These are phyloP conservation scores for Zosterops japonicus DNA, from an alignment of 2,113 vertebrate species.

Conservation along the genomic window DNA sequence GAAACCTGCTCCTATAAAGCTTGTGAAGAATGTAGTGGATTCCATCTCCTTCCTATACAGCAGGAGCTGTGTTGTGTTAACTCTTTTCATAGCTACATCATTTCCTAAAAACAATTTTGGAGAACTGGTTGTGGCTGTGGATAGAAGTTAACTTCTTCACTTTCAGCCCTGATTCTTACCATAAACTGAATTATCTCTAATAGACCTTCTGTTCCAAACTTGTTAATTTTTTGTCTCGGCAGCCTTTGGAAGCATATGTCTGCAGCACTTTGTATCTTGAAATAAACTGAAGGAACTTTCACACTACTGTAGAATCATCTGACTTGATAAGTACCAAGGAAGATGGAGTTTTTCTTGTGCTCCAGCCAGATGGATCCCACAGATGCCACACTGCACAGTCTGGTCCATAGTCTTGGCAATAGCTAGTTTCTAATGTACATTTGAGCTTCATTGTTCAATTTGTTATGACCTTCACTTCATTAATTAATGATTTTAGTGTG, in stretches of 20 bases:
- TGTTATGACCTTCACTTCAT: neutral
- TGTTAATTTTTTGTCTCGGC: neutral
- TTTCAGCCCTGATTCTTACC: neutral
- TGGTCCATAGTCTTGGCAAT: neutral
- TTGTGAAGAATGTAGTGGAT: neutral
- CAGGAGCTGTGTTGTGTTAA: neutral
- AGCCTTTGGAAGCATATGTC: constrained; percentile 3
- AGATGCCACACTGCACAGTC: neutral
- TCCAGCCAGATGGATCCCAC: neutral
- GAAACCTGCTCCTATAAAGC: neutral
- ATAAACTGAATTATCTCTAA: neutral
- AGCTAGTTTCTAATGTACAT: neutral
- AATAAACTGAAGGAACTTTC: constrained; percentile 24
- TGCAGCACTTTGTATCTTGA: constrained; percentile 1
- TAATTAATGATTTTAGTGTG: neutral
- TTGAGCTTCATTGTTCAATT: neutral
- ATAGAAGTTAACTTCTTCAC: neutral
- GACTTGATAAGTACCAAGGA: neutral
- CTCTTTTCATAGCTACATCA: neutral
- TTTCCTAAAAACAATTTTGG: neutral
- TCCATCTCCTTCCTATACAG: neutral
- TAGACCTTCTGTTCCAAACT: neutral
- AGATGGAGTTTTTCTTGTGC: neutral
- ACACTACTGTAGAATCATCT: constrained; percentile 23
- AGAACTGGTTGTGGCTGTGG: neutral